Conservation (phyloP, 2,113 vertebrate species). For the Meleagris gallopavo region DNA sequence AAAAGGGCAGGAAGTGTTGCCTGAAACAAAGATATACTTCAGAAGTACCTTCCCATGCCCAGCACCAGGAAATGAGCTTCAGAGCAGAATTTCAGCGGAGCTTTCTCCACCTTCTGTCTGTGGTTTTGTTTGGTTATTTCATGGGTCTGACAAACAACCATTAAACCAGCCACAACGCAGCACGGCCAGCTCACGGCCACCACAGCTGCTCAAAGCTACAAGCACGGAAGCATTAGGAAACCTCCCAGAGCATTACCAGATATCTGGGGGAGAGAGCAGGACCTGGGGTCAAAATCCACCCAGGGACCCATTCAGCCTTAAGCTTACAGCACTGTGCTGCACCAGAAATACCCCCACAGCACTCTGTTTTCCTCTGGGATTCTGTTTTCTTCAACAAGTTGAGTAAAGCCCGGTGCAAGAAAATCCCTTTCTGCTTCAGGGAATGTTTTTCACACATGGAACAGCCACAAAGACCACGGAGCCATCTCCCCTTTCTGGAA, state of each 20-base stretch:
- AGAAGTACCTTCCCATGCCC: background rate
- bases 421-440: background rate
- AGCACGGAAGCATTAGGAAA: background rate
- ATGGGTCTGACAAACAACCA: fast-evolving
- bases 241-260: fast-evolving
- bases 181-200: fast-evolving
- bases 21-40: background rate
- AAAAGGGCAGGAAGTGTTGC: background rate
- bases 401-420: background rate
- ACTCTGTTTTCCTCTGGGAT: no score
- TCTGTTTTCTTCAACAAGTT: background rate
- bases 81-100: background rate
- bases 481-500: background rate
- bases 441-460: background rate
- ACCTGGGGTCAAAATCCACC: background rate
- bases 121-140: background rate
- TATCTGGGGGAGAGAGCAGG: background rate
- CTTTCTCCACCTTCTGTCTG: background rate
- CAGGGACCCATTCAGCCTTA: background rate
- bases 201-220: background rate
- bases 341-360: background rate
- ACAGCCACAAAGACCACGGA: fast-evolving
- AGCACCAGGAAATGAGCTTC: background rate
- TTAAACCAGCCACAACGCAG: fast-evolving
- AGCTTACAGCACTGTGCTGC: background rate